A percentile compares a stretch with the other conserved stretches of the same genome.
Conservation (phyloP, 1,140 invertebrate species). For the Tetraneura akinire region DNA sequence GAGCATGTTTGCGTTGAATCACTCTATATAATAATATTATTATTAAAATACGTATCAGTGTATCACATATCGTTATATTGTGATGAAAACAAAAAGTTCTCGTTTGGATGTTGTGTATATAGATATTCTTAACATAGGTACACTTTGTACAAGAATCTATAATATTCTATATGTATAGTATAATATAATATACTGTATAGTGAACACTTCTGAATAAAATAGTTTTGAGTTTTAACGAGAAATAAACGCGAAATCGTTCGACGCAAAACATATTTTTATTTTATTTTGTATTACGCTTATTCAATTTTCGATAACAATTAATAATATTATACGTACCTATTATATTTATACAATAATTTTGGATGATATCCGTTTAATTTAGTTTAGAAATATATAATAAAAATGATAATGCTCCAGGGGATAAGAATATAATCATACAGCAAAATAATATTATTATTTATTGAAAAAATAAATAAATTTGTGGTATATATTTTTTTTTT, state of each 20-base stretch:
- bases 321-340: not conserved
- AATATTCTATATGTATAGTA: too few relatives aligned
- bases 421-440: constrained; percentile 5
- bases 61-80: too few relatives aligned
- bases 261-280: not conserved
- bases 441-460: not conserved
- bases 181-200: too few relatives aligned
- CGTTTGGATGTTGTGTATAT: too few relatives aligned
- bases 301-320: not conserved
- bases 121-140: too few relatives aligned
- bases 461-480: not conserved
- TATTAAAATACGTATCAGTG: too few relatives aligned
- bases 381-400: too few relatives aligned
- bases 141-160: too few relatives aligned
- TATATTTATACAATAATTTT: not conserved
- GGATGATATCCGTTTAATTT: too few relatives aligned
- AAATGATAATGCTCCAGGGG: not conserved
- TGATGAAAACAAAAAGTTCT: constrained; percentile 28
- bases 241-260: not conserved
- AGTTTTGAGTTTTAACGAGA: constrained; percentile 8
- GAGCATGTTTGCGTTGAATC: too few relatives aligned
- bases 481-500: not conserved
- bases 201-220: too few relatives aligned
- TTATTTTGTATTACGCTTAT: not conserved
- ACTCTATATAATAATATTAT: too few relatives aligned